A percentile compares a stretch with the other conserved stretches of the same genome.
Evolutionary conservation across 1,140 invertebrate genomes (phyloP).

Genomic region (Tetragonula clypearis): DNA sequence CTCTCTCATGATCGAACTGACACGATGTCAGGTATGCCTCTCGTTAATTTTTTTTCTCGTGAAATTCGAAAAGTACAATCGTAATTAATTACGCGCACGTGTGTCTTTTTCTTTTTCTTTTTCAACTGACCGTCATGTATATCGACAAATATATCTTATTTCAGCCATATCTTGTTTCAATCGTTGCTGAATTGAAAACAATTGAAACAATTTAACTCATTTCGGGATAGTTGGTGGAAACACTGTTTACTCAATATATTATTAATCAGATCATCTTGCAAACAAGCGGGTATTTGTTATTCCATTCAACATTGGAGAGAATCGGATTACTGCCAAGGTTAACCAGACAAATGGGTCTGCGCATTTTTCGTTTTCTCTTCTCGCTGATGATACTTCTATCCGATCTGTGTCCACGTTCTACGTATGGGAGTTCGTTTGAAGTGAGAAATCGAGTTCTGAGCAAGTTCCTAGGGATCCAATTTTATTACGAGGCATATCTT

Average conservation of each 20-base stretch:
- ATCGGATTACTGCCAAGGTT: slow-evolving; percentile 47
- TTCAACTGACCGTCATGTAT: not conserved
- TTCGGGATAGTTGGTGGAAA: not conserved
- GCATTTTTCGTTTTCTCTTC: slow-evolving; percentile 38
- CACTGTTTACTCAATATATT: not conserved
- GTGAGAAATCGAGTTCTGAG: slow-evolving; percentile 3
- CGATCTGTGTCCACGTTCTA: too few species aligned
- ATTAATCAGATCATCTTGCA: not conserved
- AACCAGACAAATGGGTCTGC: slow-evolving; percentile 31
- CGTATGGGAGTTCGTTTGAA: slow-evolving; percentile 10
- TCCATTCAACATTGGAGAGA: slow-evolving; percentile 11
- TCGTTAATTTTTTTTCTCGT: not conserved
- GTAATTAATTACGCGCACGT: not conserved
- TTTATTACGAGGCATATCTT: not conserved
- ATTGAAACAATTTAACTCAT: not conserved
- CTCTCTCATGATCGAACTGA: not conserved
- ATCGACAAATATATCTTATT: not conserved
- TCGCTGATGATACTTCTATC: not conserved
- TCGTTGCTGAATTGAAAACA: not conserved
- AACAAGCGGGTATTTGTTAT: slow-evolving; percentile 43
- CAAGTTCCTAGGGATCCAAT: not conserved
- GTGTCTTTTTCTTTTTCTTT: not conserved
- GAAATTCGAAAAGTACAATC: not conserved
- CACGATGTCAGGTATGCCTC: not conserved
- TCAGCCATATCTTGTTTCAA: not conserved